phyloP scores from a whole-genome alignment of 2,113 vertebrate species.

The Odocoileus virginianus region DNA sequence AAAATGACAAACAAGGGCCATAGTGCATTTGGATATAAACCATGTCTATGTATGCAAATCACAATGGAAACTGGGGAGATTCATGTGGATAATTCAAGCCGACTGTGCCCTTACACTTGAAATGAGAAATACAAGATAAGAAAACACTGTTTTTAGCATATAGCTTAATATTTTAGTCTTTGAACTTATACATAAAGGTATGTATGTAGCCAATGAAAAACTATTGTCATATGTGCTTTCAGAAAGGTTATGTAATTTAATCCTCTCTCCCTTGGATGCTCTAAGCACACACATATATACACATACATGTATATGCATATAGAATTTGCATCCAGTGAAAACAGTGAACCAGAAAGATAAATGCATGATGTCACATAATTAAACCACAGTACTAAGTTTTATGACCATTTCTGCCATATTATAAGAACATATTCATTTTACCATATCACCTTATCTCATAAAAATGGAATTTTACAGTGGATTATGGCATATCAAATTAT shows the following conservation, averaged over 20 bases:
- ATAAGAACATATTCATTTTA: background rate
- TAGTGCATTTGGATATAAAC: background rate
- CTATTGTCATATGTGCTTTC: background rate
- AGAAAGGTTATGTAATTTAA: background rate
- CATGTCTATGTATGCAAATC: background rate
- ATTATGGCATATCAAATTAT: background rate
- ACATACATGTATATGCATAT: fast-evolving
- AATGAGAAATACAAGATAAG: background rate
- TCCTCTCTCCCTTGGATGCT: background rate
- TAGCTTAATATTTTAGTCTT: background rate
- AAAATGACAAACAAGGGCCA: constrained; percentile 8
- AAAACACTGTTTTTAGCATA: background rate
- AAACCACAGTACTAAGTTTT: background rate
- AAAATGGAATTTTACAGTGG: background rate
- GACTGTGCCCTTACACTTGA: background rate
- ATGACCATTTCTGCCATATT: background rate
- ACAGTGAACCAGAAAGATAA: background rate
- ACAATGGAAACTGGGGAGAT: background rate
- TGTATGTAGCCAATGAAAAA: background rate
- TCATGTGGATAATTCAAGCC: background rate
- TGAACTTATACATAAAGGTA: background rate
- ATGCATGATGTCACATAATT: background rate
- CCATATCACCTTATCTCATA: background rate
- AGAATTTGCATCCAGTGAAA: background rate
- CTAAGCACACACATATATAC: background rate